Evolutionary conservation across 2,888 invertebrate genomes (phyloP).

Genomic region (Oscheius sp.): DNA sequence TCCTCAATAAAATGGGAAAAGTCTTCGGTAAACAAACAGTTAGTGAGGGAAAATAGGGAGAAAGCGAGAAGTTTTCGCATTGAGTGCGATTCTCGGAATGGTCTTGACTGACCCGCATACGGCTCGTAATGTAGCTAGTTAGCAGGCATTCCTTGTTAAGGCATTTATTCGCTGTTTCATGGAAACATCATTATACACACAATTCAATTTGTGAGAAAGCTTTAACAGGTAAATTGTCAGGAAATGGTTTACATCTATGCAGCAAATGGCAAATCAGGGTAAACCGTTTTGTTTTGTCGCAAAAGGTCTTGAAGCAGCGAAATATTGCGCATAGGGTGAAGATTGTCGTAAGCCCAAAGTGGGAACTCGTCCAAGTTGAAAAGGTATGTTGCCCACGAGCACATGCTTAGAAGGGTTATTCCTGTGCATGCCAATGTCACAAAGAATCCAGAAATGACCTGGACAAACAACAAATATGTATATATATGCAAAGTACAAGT

Average conservation of each 20-base stretch:
- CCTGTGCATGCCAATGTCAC: conserved; percentile 53
- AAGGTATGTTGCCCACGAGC: conserved; percentile 50
- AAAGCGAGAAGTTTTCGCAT: conserved; percentile 5
- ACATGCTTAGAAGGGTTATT: conserved; percentile 51
- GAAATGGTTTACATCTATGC: conserved; percentile 1
- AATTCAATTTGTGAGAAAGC: conserved; percentile 17
- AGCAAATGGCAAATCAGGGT: conserved; percentile 28
- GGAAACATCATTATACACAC: conserved; percentile 13
- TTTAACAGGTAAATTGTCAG: not conserved
- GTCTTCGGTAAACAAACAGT: conserved; percentile 43
- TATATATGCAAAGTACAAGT: not conserved
- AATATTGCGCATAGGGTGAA: conserved; percentile 38
- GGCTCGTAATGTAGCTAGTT: conserved; percentile 20
- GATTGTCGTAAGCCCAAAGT: conserved; percentile 52
- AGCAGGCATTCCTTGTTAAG: not conserved
- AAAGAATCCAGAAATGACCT: conserved; percentile 54
- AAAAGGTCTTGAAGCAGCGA: conserved; percentile 31
- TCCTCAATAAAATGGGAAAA: conserved; percentile 49
- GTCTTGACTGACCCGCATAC: conserved; percentile 20
- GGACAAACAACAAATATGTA: conserved; percentile 1
- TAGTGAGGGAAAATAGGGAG: not conserved
- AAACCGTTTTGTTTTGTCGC: conserved; percentile 27
- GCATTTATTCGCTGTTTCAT: conserved; percentile 30
- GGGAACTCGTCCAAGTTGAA: conserved; percentile 55
- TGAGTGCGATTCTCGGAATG: not conserved